Conservation (phyloP, 2,113 vertebrate genomes). For the Catharus minimus region DNA sequence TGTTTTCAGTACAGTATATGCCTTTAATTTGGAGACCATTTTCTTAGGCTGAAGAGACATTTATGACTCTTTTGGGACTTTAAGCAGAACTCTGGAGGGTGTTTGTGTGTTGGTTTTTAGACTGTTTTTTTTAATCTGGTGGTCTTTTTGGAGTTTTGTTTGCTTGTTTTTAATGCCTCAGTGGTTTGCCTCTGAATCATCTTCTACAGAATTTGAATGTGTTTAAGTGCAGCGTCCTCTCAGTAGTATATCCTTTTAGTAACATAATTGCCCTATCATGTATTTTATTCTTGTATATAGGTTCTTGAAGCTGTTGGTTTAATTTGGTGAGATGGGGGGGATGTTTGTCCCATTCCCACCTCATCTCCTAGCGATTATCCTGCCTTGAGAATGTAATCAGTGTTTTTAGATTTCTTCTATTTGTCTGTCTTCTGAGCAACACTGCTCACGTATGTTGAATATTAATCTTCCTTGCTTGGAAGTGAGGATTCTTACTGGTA, state of each 20-base stretch:
- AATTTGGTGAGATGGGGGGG: neutral
- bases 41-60: neutral
- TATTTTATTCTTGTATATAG: neutral
- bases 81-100: neutral
- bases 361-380: neutral
- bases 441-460: neutral
- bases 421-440: neutral
- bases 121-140: neutral
- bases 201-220: neutral
- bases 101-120: neutral
- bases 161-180: neutral
- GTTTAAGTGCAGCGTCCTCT: neutral
- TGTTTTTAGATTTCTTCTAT: neutral
- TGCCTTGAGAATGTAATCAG: neutral
- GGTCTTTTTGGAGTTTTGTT: neutral
- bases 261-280: neutral
- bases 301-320: neutral
- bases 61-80: neutral
- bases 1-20: neutral
- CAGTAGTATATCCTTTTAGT: neutral
- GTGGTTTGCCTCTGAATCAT: neutral
- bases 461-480: neutral
- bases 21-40: neutral
- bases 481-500: neutral
- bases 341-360: neutral